Evolutionary conservation across 2,888 invertebrate genomes (phyloP).

Genomic region (Pseudanteris insignis): DNA sequence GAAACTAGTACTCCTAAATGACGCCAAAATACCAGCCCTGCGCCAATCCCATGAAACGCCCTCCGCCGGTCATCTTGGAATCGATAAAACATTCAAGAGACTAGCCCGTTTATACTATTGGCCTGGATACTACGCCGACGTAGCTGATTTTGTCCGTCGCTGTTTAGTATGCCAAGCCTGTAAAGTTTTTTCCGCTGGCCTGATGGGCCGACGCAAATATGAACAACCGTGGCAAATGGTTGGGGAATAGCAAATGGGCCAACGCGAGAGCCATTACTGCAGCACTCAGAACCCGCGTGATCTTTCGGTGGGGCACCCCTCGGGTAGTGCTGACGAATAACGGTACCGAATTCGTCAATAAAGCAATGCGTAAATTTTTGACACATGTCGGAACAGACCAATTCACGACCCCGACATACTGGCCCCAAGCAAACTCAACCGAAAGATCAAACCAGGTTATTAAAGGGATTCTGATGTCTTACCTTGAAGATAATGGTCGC

Average conservation of each 20-base stretch:
- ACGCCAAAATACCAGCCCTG: background rate
- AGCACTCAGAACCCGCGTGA: background rate
- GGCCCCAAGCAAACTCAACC: slow-evolving; percentile 10
- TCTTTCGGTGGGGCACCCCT: slow-evolving; percentile 4
- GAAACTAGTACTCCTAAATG: slow-evolving; percentile 3
- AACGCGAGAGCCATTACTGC: slow-evolving; percentile 10
- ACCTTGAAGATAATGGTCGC: background rate
- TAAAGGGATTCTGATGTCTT: slow-evolving; percentile 13
- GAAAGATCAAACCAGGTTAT: slow-evolving; percentile 13
- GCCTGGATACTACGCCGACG: slow-evolving; percentile 7
- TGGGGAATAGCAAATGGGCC: too few species aligned
- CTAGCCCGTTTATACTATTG: slow-evolving; percentile 7
- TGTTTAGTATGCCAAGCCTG: slow-evolving; percentile 3
- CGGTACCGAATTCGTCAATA: slow-evolving; percentile 16
- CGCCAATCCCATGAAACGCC: slow-evolving; percentile 2
- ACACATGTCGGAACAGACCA: slow-evolving; percentile 7
- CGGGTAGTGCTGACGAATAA: slow-evolving; percentile 6
- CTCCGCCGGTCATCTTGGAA: background rate
- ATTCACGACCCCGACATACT: slow-evolving; percentile 8
- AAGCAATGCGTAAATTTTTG: slow-evolving; percentile 4
- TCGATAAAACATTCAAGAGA: slow-evolving; percentile 7
- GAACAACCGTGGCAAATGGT: slow-evolving; percentile 8
- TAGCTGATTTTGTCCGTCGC: background rate
- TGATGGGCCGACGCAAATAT: slow-evolving; percentile 5
- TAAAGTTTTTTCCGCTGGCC: background rate